Evolutionary conservation across 1,140 invertebrate species (phyloP), one percentile per base, ranked within the genome.

Genomic region (Aphaenogaster floridana): DNA sequence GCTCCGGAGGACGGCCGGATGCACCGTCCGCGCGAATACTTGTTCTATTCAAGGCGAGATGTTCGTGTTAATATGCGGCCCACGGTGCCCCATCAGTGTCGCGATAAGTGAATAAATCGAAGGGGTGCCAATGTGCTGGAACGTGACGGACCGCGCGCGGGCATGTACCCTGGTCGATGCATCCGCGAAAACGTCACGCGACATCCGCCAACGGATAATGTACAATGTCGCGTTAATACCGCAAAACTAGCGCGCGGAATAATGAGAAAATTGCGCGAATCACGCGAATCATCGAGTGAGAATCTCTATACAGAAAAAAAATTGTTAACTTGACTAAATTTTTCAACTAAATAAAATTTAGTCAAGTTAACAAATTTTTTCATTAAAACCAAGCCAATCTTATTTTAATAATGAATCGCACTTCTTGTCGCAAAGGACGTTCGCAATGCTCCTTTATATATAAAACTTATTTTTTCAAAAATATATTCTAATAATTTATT

Each of bases 51-150:
- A 45, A 48, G 68, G 74, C 39, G 76, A 48, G 42, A 61, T 52
- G 66, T 74, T n/a, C 17, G 7, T 28, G 48, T 89, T 89, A 72
- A 72, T 86, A 86, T 89, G 39, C 88, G 57, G 13, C n/a, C 17
- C 28, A 48, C 36, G 42, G 17, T 36, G 36, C 6, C 11, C 50
- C 54, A 42, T 69, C 42, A 39, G 28, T 50, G 50, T 63, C 9
- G 13, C 11, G 57, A 69, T 64, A 69, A 34, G 36, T 45, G 28
- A 81, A 86, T 89, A 79, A 89, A 54, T 71, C 39, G 68, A 72
- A 28, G 64, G 15, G 64, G 61, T 39, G 28, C 74, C 80, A 48
- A 83, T 72, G 54, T n/a, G 48, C 28, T 28, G 5, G 21, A 3
- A 61, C 52, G 54, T 83, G 66, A 21, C 78, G 15, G 8, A 48